Evolutionary conservation across 2,797 vertebrate genomes (phyloP).

Genomic region (Pangasius sanitwongsei): DNA sequence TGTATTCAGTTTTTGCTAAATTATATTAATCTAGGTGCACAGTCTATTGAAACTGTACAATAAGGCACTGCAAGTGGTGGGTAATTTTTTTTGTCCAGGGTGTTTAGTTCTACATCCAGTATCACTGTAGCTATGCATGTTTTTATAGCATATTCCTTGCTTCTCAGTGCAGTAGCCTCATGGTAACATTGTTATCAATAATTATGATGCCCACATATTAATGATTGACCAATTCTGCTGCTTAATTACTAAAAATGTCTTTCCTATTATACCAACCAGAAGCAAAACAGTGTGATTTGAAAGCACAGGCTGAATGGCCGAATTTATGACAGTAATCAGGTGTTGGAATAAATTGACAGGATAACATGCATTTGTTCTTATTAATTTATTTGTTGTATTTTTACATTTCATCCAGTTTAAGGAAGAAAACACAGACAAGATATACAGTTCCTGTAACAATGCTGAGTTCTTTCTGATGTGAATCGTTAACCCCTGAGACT

Average conservation of each 20-base stretch:
- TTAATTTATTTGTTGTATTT: conserved; percentile 2
- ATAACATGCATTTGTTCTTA: neutral
- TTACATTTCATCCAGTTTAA: conserved; percentile 24
- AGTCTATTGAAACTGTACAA: neutral
- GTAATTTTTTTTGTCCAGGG: neutral
- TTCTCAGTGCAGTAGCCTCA: neutral
- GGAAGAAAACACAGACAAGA: conserved; percentile 29
- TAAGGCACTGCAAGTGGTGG: neutral
- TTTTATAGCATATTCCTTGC: neutral
- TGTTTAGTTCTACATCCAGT: neutral
- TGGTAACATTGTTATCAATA: neutral
- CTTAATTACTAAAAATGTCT: too few species aligned
- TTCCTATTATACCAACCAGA: neutral
- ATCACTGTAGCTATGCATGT: neutral
- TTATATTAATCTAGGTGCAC: neutral
- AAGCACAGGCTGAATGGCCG: neutral
- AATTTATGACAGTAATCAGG: conserved; percentile 2
- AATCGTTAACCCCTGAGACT: conserved; percentile 31
- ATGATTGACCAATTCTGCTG: too few species aligned
- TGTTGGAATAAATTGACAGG: neutral
- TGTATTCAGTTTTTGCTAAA: neutral
- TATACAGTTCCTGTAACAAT: conserved; percentile 24
- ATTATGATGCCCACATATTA: neutral
- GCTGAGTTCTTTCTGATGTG: conserved; percentile 25
- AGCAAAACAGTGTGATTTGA: neutral